Evolutionary conservation across 2,797 vertebrate species (phyloP), one percentile per base, ranked within the genome.

Genomic region (Eutrigla gurnardus): DNA sequence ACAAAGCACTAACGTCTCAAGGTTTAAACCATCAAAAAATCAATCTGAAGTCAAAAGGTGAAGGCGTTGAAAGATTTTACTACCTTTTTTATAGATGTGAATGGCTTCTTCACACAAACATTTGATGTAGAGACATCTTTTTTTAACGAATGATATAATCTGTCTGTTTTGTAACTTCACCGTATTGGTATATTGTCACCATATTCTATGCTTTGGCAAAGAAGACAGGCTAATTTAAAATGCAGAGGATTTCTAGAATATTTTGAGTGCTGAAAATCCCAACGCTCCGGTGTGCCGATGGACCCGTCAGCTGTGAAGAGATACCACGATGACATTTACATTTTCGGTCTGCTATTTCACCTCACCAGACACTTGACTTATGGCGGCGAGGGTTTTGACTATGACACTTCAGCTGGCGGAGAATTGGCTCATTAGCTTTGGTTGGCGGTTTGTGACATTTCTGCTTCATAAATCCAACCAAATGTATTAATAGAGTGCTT

Each of bases 341-440:
- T 80, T 86, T 87, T 81, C 75, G 73, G 58, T 63, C 58, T 77
- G 75, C 76, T 83, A 76, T 81, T 88, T 90, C 77, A 72, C 71
- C 76, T 84, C 71, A 64, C 67, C 71, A 81, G 81, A 88, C 84
- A 85, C 78, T 86, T 86, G 87, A 86, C 86, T 89, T 68, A 11
- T 60, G 53, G 73, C 45, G 2, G 15, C 3, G 50, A 75, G 66
- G 50, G 75, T 85, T 54, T 81, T 74, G 4, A 4, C 57, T 6
- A 0, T 76, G 82, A 84, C 76, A 87, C 88, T 85, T 80, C 4
- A 78, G 75, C 85, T 80, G 89, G 71, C 78, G 46, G 80, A 68
- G 74, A 70, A 82, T 73, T 78, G 75, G 66, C 82, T 91, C 85
- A 88, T 89, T 89, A 88, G 73, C 86, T 90, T 86, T 85, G 70